Percentiles rank a stretch among this genome's conserved stretches.
Evolutionary conservation across 2,888 invertebrate genomes (phyloP).

Genomic region (Nephrotoma appendiculata): DNA sequence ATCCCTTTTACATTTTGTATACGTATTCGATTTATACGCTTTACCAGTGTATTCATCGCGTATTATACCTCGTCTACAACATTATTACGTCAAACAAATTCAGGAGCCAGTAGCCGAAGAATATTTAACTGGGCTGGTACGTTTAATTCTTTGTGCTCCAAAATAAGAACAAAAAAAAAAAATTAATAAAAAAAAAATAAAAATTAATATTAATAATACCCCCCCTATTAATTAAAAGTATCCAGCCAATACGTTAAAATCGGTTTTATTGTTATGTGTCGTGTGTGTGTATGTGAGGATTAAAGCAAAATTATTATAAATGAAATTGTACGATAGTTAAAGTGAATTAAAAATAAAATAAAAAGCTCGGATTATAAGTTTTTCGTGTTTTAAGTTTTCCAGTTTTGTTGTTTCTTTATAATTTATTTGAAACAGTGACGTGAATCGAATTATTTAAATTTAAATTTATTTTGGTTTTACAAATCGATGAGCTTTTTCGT

Average conservation of each 20-base stretch:
- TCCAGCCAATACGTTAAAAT: not conserved
- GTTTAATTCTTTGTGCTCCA: not conserved
- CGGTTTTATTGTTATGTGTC: not conserved
- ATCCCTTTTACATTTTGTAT: not conserved
- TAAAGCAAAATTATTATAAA: not conserved
- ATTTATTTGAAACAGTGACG: not conserved
- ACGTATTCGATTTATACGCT: not conserved
- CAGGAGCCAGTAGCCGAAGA: not conserved
- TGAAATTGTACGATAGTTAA: not conserved
- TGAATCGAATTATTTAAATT: not conserved
- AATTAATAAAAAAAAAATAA: not conserved
- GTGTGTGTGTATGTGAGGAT: not conserved
- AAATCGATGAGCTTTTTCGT: not conserved
- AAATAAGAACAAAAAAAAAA: not conserved
- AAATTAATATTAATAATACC: not conserved
- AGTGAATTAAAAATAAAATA: not conserved
- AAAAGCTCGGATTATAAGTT: not conserved
- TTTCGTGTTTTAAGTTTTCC: not conserved
- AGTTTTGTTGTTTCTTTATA: not conserved
- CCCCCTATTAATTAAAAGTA: not conserved
- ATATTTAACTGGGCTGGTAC: not conserved
- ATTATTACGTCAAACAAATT: not conserved
- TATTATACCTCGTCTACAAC: not conserved
- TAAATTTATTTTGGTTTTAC: not conserved
- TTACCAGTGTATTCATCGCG: not conserved